Base-by-base conservation (phyloP, 2,113 vertebrate genomes). In the Syngnathus floridae region DNA sequence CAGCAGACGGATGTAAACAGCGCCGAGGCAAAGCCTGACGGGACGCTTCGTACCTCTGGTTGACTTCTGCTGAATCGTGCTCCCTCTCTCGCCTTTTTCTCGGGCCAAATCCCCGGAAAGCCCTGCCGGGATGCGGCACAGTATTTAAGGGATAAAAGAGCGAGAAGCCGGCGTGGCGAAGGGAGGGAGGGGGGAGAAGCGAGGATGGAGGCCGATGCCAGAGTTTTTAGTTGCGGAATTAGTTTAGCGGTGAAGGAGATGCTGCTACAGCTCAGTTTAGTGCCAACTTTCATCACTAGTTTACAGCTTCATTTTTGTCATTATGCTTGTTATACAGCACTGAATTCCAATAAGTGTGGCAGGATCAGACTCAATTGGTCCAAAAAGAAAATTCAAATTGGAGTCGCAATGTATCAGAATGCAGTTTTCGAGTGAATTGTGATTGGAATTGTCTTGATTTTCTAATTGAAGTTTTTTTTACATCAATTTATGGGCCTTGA, bases 51-150 rank as follows among this genome's bases (percentile, higher is more conserved):
- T 95, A 95, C 94, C 94, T 95, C 93, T 94, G 93, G 80, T 93
- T 93, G 86, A 95, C 82, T 75, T 81, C 87, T 49, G 92, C 92
- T 19, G 92, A 93, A 84, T 93, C 91, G 86, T 90, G 90, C 85
- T 93, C 93, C 77, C 91, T 90, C 82, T 94, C 93, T 88, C 92
- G 91, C 81, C 93, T 93, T 86, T 94, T 94, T 93, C 92, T 93
- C 86, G 93, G 92, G 79, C 92, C 90, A 93, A 92, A 93, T 91
- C 94, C 92, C 87, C 92, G 93, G 90, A 95, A 95, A 43, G 92
- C 91, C 93, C 94, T 95, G 93, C 84, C 90, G 88, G 93, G 92
- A 92, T 87, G 82, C 79, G 82, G 78, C 82, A 83, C 70, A 82
- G 75, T 72, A 71, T 90, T 81, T 83, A 84, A 77, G 73, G 77